Conservation (phyloP, 1,140 invertebrate species). For the Sitophilus oryzae region DNA sequence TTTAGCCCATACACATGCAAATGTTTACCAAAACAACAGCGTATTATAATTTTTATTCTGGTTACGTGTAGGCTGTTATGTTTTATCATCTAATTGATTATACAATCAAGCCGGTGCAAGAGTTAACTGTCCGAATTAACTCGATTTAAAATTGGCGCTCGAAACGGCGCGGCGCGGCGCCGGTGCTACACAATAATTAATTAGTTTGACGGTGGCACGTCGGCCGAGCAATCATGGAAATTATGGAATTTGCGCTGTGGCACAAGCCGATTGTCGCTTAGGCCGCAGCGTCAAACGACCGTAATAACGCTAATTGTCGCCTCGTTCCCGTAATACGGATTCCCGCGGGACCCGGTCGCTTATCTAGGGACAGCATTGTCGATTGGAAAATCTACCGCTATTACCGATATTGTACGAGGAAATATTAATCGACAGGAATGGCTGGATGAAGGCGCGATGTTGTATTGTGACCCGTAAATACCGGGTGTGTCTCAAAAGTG, state of each 20-base stretch:
- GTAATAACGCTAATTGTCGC: conserved; percentile 17
- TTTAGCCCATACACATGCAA: no score
- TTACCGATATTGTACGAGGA: not conserved
- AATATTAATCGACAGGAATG: no score
- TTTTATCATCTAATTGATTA: not conserved
- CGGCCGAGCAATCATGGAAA: conserved; percentile 13
- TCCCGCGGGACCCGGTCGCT: not conserved
- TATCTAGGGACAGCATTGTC: not conserved
- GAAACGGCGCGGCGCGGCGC: no score
- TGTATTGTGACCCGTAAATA: no score
- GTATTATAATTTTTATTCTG: no score
- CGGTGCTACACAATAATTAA: not conserved
- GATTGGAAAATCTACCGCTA: conserved; percentile 2
- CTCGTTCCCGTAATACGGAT: not conserved
- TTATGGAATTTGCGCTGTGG: conserved; percentile 16
- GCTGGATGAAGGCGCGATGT: no score
- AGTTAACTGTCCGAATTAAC: not conserved
- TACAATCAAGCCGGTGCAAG: not conserved
- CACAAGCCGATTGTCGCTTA: conserved; percentile 13
- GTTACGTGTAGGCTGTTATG: no score
- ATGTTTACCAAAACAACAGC: no score
- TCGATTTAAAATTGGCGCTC: not conserved
- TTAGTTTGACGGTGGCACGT: not conserved
- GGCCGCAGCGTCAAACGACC: conserved; percentile 1
- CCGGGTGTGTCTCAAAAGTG: no score